Base-by-base conservation (phyloP, 2,797 vertebrate species). In the Sphenodon punctatus region DNA sequence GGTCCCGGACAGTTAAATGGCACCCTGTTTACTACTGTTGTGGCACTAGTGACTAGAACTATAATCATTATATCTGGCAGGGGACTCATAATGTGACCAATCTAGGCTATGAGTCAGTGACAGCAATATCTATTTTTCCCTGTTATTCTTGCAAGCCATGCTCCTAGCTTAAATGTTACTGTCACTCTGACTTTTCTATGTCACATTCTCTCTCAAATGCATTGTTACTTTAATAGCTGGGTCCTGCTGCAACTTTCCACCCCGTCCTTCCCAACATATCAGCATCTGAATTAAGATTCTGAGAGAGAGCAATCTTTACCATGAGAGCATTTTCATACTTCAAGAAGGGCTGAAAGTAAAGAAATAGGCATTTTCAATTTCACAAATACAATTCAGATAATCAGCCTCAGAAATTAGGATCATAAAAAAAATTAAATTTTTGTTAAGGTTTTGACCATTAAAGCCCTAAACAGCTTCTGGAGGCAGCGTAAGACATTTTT, bases 141-240 rank as follows among this genome's bases (percentile, higher is more conserved):
- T 48, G 4, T n/a, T 45, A 32, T 15, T 12, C 39, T 8, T 23
- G 30, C 2, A 12, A 0, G 1, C 43, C 14, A 4, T 7, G 34
- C 9, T 19, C 36, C 15, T 46, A 58, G 17, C 25, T 39, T 36
- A 22, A 46, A 13, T 27, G 25, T 51, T 51, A 51, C 25, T 5
- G 41, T 16, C 48, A 80, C 30, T 41, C 66, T 58, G 19, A 63
- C 48, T 45, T 38, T 41, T 49, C 20, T 32, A 14, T 8, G 32
- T n/a, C 12, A 60, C 48, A 58, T 39, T 51, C 59, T 49, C 36
- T 8, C 17, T 17, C 75, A 19, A 45, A 36, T 45, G 36, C 14
- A 19, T 25, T 3, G 51, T 36, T 41, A 39, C 17, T 30, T 69
- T 43, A 78, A 60, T 14, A 56, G 22, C 3, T 12, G 16, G 1